Evolutionary conservation across 2,888 invertebrate genomes (phyloP).

Genomic region (Augochlorella aurata): DNA sequence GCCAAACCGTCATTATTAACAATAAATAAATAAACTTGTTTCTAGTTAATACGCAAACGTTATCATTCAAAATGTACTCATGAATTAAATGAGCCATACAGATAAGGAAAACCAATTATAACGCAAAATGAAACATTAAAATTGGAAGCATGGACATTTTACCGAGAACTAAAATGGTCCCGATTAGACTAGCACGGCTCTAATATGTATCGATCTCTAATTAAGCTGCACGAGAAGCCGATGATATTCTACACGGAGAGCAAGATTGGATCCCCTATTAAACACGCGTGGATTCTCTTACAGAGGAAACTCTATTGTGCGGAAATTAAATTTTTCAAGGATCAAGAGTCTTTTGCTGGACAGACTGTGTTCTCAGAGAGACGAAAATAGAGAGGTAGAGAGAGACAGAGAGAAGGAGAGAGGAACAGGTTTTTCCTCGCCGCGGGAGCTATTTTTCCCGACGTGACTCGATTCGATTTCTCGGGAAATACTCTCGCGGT

Average conservation of each 20-base stretch:
- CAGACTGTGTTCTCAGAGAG: conserved; percentile 5
- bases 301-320: conserved; percentile 16
- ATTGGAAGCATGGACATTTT: too few species aligned
- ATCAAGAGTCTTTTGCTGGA: conserved; percentile 15
- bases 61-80: too few species aligned
- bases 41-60: too few species aligned
- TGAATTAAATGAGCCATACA: too few species aligned
- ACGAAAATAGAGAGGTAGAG: not conserved
- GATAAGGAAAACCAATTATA: too few species aligned
- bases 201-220: conserved; percentile 17
- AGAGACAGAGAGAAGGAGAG: not conserved
- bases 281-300: conserved; percentile 8
- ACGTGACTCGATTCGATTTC: conserved; percentile 63
- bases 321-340: conserved; percentile 47
- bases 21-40: too few species aligned
- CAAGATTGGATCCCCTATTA: not conserved
- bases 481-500: conserved; percentile 55
- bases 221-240: conserved; percentile 33
- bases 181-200: too few species aligned
- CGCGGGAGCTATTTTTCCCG: conserved; percentile 63
- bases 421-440: conserved; percentile 21
- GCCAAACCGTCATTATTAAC: too few species aligned
- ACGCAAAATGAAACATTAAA: too few species aligned
- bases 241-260: conserved; percentile 6
- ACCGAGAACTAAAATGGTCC: too few species aligned